Evolutionary conservation across 2,113 vertebrate species (phyloP), one percentile per base, ranked within the genome.

Genomic region (Oreochromis spilurus): DNA sequence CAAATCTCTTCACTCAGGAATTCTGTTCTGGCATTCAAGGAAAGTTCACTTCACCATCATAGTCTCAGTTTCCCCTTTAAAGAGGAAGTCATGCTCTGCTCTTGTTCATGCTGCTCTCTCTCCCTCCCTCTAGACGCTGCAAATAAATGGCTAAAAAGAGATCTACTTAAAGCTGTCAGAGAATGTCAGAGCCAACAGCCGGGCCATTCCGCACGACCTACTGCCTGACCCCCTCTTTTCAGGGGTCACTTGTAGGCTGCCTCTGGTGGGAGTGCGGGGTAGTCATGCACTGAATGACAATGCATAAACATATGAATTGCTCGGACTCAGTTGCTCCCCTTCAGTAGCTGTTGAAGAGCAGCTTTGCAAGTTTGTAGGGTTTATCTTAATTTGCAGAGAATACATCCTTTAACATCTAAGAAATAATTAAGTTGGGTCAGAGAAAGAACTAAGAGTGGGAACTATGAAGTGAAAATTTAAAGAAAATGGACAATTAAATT

Each of bases 91-190:
- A 85, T 89, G 90, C 90, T 94, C 89, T 89, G 88, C 93, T 95
- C 95, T 95, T 95, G 88, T 95, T 96, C 95, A 86, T 90, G 45
- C 88, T 84, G 62, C 90, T 90, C 89, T 77, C 78, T 48, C 86
- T 82, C 80, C 81, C 86, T 81, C 90, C 90, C 92, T 84, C 67
- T 52, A 78, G 91, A 93, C 88, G 88, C 94, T 95, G 92, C 91
- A 96, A 95, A 96, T 94, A 93, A 97, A 96, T 91, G 86, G 91
- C 95, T 96, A 95, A 96, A 96, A 94, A 96, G 93, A 95, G 95
- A 96, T 96, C 96, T 96, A 95, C 95, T 96, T 96, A 96, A 96
- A 94, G 94, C 96, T 97, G 96, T 97, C 97, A 97, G 93, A 96
- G 97, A 95, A 96, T 95, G 95, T 95, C 91, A 96, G 89, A 96